Evolutionary conservation across 2,797 vertebrate genomes (phyloP).

Genomic region (Microctenopoma stevenorrisi): DNA sequence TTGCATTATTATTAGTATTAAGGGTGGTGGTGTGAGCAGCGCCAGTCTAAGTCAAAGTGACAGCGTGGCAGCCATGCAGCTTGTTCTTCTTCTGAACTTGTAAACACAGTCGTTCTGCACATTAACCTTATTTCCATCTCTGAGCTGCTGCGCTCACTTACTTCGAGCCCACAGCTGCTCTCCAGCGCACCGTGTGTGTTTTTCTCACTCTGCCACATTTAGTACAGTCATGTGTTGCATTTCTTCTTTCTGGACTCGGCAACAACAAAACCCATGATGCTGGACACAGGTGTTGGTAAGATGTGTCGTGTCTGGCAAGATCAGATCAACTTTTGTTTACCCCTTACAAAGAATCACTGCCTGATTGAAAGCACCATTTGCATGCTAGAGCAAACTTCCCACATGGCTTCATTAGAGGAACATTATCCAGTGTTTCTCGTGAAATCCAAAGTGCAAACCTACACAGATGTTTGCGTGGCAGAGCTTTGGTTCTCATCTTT

Average conservation of each 20-base stretch:
- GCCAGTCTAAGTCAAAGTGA: constrained; percentile 9
- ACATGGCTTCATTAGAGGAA: too few species aligned
- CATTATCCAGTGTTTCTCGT: too few species aligned
- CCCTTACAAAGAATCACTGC: too few species aligned
- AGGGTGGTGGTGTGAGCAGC: not conserved
- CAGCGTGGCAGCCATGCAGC: constrained; percentile 24
- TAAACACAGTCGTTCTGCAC: constrained; percentile 38
- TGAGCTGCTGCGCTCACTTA: constrained; percentile 1
- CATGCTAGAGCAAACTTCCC: too few species aligned
- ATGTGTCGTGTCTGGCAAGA: too few species aligned
- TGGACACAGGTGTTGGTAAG: not conserved
- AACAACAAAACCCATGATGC: not conserved
- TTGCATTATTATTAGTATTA: not conserved
- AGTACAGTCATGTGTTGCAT: constrained; percentile 1
- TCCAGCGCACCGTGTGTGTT: constrained; percentile 17
- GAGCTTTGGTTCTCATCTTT: too few species aligned
- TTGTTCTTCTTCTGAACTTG: constrained; percentile 24
- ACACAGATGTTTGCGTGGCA: too few species aligned
- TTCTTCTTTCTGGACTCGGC: not conserved
- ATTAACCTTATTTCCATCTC: constrained; percentile 46
- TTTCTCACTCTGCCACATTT: constrained; percentile 13
- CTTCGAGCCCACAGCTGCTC: constrained; percentile 25
- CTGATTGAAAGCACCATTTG: too few species aligned
- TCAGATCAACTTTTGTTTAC: too few species aligned
- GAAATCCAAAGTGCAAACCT: too few species aligned